Conservation (phyloP, 2,888 invertebrate genomes). For the Cetonia aurata region DNA sequence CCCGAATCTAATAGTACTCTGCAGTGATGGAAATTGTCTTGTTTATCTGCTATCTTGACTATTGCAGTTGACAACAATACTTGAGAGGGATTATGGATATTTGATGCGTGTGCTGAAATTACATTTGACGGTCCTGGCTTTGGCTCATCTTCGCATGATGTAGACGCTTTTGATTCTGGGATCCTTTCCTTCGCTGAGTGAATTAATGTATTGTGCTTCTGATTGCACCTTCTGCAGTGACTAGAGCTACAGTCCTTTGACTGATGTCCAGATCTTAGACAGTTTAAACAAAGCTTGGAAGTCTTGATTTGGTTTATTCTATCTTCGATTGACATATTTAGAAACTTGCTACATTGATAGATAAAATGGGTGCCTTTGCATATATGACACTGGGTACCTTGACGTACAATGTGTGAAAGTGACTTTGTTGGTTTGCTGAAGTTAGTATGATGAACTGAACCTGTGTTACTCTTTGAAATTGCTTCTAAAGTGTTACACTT, state of each 20-base stretch:
- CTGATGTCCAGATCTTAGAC: background rate
- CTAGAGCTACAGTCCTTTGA: background rate
- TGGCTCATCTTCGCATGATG: background rate
- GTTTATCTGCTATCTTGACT: too few species aligned
- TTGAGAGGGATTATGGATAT: background rate
- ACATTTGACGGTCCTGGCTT: background rate
- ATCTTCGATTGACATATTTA: too few species aligned
- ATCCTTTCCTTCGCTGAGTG: background rate
- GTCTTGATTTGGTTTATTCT: too few species aligned
- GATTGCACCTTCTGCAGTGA: background rate
- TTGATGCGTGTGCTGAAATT: background rate
- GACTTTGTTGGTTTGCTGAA: too few species aligned
- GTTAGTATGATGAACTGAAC: too few species aligned
- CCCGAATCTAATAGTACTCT: too few species aligned
- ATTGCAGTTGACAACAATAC: background rate
- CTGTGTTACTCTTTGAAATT: too few species aligned
- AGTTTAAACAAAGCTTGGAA: conserved; percentile 26
- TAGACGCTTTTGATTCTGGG: background rate
- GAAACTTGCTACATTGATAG: too few species aligned
- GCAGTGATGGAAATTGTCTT: too few species aligned
- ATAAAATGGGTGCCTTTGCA: too few species aligned
- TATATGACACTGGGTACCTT: too few species aligned
- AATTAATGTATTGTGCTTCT: background rate
- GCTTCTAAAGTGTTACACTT: conserved; percentile 12
- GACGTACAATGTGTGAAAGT: too few species aligned